Percentiles rank a stretch among this genome's conserved stretches.
Conservation (phyloP, 2,888 invertebrate species). For the Labia minor region DNA sequence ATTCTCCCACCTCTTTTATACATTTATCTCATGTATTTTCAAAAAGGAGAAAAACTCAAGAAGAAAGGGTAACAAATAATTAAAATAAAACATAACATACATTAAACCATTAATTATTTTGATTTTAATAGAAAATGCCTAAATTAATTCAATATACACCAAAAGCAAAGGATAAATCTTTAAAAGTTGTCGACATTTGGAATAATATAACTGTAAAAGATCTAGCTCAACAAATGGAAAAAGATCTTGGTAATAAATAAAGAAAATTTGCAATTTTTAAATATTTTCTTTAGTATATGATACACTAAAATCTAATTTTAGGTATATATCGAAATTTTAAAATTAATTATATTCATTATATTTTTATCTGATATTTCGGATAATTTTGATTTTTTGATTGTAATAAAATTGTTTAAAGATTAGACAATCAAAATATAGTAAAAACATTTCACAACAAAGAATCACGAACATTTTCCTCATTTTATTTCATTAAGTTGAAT, state of each 20-base stretch:
- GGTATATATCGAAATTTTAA: too few relatives aligned
- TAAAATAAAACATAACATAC: too few relatives aligned
- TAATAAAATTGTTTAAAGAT: too few relatives aligned
- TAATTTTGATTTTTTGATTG: too few relatives aligned
- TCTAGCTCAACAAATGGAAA: conserved; percentile 52
- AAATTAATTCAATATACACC: conserved; percentile 50
- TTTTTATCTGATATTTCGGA: too few relatives aligned
- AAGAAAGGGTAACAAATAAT: conserved; percentile 44
- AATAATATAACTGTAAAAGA: conserved; percentile 68
- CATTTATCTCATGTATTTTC: conserved; percentile 36
- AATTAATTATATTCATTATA: too few relatives aligned
- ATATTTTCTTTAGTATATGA: too few relatives aligned
- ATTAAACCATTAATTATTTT: too few relatives aligned
- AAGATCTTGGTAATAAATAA: conserved; percentile 46
- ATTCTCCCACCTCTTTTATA: conserved; percentile 27
- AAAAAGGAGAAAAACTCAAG: conserved; percentile 51
- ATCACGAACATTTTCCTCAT: too few relatives aligned
- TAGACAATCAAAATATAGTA: too few relatives aligned
- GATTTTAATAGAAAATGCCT: conserved; percentile 38
- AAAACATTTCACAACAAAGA: too few relatives aligned
- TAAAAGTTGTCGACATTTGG: conserved; percentile 59
- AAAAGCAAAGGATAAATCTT: conserved; percentile 37
- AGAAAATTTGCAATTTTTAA: conserved; percentile 21
- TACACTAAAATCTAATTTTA: too few relatives aligned
- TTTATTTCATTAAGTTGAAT: neutral